Evolutionary conservation across 2,797 vertebrate species (phyloP), one percentile per base, ranked within the genome.

Genomic region (Cebuella pygmaea): DNA sequence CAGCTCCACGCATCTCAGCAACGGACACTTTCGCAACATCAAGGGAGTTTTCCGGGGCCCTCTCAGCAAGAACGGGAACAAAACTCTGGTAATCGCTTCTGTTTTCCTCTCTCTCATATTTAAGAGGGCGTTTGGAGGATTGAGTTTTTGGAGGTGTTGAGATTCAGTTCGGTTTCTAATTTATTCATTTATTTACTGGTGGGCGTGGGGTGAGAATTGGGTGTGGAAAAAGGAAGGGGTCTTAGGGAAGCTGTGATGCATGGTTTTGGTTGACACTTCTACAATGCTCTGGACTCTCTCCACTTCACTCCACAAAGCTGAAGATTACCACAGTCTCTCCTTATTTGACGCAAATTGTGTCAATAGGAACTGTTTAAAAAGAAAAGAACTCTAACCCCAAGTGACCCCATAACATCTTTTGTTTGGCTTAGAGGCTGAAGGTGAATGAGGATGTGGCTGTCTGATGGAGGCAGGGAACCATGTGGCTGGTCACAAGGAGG

Each of bases 21-120:
- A 99, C 97, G 99, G 99, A 97, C 99, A 99, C 99, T 99, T 99
- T 98, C 99, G 99, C 98, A 99, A 99, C 99, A 99, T 99, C 99
- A 99, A 99, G 98, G 99, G 99, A 99, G 99, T 99, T 98, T 99
- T 99, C 99, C 99, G 99, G 52, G 99, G 99, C 97, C 99, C 99
- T 91, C 99, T 99, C 98, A 99, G 99, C 99, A 99, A 99, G 98
- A 99, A 98, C 93, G 99, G 99, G 83, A 99, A 98, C 98, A 99
- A 99, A 98, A 99, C 98, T 99, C 99, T 99, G 99, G 99, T 99
- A 99, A 99, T 98, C 96, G 81, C 76, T 57, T 87, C 95, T 88
- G 59, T 33, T 87, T 41, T 22, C 9, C 14, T 48, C 20, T n/a
- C 41, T 52, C 17, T 30, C 39, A 19, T 67, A n/a, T n/a, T 67